Percentiles rank a stretch among this genome's conserved stretches.
Conservation (phyloP, 1,140 invertebrate genomes). For the Pinna nobilis region DNA sequence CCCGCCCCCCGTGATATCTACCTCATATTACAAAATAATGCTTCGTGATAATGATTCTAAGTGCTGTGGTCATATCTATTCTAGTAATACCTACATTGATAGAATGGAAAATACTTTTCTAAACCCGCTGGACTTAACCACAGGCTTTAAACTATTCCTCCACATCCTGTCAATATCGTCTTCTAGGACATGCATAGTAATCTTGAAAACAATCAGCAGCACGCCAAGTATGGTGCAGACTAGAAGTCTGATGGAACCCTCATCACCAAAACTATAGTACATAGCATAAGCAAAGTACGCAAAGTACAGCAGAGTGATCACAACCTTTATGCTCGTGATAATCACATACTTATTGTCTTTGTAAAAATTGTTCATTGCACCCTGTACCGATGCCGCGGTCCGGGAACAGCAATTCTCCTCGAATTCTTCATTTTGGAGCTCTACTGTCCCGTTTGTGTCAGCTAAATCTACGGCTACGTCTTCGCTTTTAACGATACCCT, state of each 20-base stretch:
- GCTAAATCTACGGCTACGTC: no score
- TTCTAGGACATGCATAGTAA: neutral
- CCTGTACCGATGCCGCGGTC: no score
- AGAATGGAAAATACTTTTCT: neutral
- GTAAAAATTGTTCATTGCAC: no score
- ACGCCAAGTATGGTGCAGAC: slow-evolving; percentile 26
- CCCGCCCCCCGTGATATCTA: no score
- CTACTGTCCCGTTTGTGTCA: no score
- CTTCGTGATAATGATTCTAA: neutral
- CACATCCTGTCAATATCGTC: neutral
- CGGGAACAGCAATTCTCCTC: no score
- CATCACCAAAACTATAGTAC: slow-evolving; percentile 37
- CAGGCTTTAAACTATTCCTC: neutral
- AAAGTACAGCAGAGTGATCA: no score
- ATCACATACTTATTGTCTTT: no score
- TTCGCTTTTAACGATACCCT: no score
- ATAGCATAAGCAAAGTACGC: slow-evolving; percentile 41
- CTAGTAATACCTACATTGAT: neutral
- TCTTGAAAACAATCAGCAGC: neutral
- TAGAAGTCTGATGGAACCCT: slow-evolving; percentile 32
- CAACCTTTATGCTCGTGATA: no score
- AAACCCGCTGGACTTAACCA: neutral
- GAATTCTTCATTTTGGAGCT: no score
- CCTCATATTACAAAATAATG: no score
- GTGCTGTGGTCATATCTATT: neutral